phyloP scores from a whole-genome alignment of 2,113 vertebrate species.

The Pachyramphus minor region DNA sequence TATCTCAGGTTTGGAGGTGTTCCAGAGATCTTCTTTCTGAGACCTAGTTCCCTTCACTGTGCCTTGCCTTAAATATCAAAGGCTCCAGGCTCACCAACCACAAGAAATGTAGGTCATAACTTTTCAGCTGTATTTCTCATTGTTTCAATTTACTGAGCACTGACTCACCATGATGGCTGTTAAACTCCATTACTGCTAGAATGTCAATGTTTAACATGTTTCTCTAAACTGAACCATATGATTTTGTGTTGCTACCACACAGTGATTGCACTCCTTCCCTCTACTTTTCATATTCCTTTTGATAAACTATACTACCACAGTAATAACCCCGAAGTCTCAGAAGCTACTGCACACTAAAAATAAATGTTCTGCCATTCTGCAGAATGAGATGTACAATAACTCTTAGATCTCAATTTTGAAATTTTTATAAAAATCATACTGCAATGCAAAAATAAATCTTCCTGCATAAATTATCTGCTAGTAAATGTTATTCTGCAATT shows the following conservation, averaged over 20 bases:
- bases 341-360: background rate
- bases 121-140: background rate
- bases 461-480: slow-evolving; percentile 22
- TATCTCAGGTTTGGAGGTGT: background rate
- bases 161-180: background rate
- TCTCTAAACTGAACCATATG: slow-evolving; percentile 22
- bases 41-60: background rate
- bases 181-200: background rate
- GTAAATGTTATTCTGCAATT: slow-evolving; percentile 39
- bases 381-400: background rate
- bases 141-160: background rate
- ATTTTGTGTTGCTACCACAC: slow-evolving; percentile 10
- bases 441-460: slow-evolving; percentile 49
- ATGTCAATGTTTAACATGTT: background rate
- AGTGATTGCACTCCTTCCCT: background rate
- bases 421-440: slow-evolving; percentile 30
- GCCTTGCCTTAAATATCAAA: background rate
- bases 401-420: slow-evolving; percentile 10
- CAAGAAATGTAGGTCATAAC: background rate
- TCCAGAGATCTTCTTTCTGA: background rate
- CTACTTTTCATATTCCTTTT: slow-evolving; percentile 47
- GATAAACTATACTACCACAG: slow-evolving; percentile 13
- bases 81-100: background rate
- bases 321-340: slow-evolving; percentile 35
- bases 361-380: slow-evolving; percentile 1